Base-by-base conservation (phyloP, 2,797 vertebrate species). In the Tenualosa thibaudeaui region DNA sequence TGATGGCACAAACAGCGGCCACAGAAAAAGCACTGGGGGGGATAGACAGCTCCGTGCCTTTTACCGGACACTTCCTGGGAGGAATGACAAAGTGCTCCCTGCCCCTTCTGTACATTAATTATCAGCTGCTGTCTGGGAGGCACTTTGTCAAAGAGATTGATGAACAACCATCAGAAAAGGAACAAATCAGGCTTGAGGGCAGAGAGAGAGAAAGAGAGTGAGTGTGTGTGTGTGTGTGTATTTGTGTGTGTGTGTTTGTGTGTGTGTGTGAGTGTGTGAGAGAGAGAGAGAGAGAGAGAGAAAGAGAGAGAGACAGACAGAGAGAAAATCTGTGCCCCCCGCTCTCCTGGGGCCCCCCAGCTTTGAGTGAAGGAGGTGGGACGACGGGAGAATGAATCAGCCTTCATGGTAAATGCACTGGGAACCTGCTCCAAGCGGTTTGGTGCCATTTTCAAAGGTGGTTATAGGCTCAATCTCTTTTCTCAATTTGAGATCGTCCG, bases 61-160 rank as follows among this genome's bases (percentile, higher is more conserved):
- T 86, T 86, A 90, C 86, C 89, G 83, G 91, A 92, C 90, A 86
- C 87, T 86, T 92, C 87, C 87, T 86, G 92, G 88, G 86, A 87
- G 93, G 91, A 90, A 94, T 93, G 94, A 95, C 91, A 17, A 93
- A 95, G 92, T 90, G 91, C 89, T 90, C 90, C 89, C 88, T 82
- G 91, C 86, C 90, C 92, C 88, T 89, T 90, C 91, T 83, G 81
- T 89, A 93, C 93, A 94, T 95, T 93, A 91, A 94, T 96, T 94
- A 95, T 94, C 93, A 91, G 83, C 88, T 84, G 24, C 83, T 91
- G 93, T 94, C 93, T 90, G 89, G 87, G 88, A 93, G 93, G 92
- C 93, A 91, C 91, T 95, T 93, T 92, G 92, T 95, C 93, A 94
- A 89, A 91, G 88, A 93, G 94, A 96, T 88, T 82, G 94, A 96